Evolutionary conservation across 2,113 vertebrate genomes (phyloP).

Genomic region (Vulpes vulpes): DNA sequence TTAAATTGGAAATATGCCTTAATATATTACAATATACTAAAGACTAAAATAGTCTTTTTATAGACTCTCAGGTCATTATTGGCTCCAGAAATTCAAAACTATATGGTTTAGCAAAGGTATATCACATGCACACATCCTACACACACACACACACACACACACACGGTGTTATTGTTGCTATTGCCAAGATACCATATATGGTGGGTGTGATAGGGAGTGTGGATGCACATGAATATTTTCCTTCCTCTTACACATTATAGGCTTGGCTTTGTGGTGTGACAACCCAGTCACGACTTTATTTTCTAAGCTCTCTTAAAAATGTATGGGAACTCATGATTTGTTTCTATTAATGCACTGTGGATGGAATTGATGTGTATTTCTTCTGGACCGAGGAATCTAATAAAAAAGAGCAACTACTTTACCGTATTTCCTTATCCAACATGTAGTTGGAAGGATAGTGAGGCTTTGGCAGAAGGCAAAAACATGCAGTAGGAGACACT

Average conservation of each 20-base stretch:
- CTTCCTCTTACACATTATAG: neutral
- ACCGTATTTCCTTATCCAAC: neutral
- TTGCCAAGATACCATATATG: neutral
- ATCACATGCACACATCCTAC: no score
- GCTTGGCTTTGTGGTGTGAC: no score
- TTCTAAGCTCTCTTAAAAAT: neutral
- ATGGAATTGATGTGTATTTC: neutral
- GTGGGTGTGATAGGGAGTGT: neutral
- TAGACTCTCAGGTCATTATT: neutral
- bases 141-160: neutral
- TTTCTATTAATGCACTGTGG: neutral
- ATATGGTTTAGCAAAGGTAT: neutral
- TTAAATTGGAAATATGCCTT: neutral
- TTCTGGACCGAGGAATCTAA: neutral
- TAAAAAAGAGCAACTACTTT: accelerated
- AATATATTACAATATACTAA: neutral
- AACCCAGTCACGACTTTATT: accelerated
- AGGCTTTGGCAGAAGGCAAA: no score
- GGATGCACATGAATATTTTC: accelerated
- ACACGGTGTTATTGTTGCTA: neutral
- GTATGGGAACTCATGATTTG: neutral
- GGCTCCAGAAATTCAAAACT: neutral
- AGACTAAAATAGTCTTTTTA: no score
- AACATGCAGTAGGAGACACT: accelerated
- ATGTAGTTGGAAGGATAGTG: neutral